A percentile compares a stretch with the other conserved stretches of the same genome.
phyloP scores from a whole-genome alignment of 2,797 vertebrate species.

The Dromococcyx pavoninus region DNA sequence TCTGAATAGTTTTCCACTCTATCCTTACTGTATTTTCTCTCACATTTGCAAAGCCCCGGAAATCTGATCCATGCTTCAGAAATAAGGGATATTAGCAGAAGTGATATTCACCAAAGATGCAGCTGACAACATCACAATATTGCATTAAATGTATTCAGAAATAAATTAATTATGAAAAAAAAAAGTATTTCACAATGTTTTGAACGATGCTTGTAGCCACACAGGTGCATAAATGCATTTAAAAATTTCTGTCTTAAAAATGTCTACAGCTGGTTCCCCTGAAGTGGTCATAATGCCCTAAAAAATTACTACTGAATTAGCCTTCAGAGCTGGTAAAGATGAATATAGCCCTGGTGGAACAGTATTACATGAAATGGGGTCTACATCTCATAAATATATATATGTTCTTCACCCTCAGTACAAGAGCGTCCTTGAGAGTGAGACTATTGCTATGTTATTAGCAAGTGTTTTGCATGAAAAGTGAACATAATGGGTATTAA shows the following conservation, averaged over 20 bases:
- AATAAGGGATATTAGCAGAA: not conserved
- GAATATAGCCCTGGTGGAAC: slow-evolving; percentile 3
- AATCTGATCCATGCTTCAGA: not conserved
- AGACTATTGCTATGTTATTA: slow-evolving; percentile 21
- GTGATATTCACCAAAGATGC: not conserved
- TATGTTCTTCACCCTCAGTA: not conserved
- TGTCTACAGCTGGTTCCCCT: not conserved
- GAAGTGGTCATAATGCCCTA: not conserved
- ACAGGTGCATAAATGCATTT: not conserved
- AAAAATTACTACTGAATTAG: slow-evolving; percentile 35
- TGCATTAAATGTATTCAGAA: not conserved
- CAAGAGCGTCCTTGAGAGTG: not conserved
- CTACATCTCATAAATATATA: slow-evolving; percentile 34
- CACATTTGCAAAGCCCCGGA: not conserved
- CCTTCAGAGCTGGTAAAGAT: slow-evolving; percentile 42
- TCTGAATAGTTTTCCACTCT: not conserved
- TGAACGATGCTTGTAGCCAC: not conserved
- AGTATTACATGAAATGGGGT: not conserved
- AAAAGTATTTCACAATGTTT: not conserved
- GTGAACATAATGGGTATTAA: slow-evolving; percentile 25
- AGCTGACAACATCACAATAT: not conserved
- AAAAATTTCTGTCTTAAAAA: not conserved
- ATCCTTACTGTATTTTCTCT: not conserved
- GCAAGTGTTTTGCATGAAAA: slow-evolving; percentile 39
- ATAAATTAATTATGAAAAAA: not conserved